Conservation (phyloP, 2,888 invertebrate species). For the Microplitis deprimator region DNA sequence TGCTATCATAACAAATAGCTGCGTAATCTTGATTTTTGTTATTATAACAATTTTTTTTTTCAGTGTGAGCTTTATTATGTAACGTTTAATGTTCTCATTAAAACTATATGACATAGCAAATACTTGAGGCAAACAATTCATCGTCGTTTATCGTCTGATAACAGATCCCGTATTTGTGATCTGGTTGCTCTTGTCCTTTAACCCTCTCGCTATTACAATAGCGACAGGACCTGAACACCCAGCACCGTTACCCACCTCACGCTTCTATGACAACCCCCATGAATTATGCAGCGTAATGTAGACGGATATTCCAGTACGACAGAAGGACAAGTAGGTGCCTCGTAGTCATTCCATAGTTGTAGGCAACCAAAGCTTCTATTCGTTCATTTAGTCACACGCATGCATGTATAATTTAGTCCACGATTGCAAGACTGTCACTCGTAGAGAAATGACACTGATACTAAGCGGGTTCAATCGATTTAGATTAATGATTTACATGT, state of each 20-base stretch:
- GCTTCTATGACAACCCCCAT: conserved; percentile 68
- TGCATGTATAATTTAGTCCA: conserved; percentile 26
- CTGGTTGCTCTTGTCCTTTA: conserved; percentile 30
- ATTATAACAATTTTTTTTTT: too few relatives aligned
- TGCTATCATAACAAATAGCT: too few relatives aligned
- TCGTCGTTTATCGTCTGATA: conserved; percentile 25
- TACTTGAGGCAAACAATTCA: conserved; percentile 15
- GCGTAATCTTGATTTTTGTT: too few relatives aligned
- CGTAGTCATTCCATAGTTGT: not conserved
- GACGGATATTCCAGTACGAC: conserved; percentile 63
- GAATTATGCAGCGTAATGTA: conserved; percentile 70
- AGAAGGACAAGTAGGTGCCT: conserved; percentile 41
- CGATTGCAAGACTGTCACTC: conserved; percentile 9
- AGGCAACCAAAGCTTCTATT: conserved; percentile 37
- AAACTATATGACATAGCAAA: conserved; percentile 7
- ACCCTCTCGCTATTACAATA: conserved; percentile 60
- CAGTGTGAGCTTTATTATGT: not conserved
- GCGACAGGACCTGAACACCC: conserved; percentile 56
- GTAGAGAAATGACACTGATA: not conserved
- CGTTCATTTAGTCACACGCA: conserved; percentile 43
- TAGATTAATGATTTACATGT: not conserved
- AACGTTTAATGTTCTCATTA: not conserved
- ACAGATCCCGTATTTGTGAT: conserved; percentile 32
- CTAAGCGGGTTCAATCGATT: not conserved
- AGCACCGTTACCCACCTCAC: conserved; percentile 68